Base-by-base conservation (phyloP, 2,797 vertebrate species). In the Oryzias dopingdopingensis region DNA sequence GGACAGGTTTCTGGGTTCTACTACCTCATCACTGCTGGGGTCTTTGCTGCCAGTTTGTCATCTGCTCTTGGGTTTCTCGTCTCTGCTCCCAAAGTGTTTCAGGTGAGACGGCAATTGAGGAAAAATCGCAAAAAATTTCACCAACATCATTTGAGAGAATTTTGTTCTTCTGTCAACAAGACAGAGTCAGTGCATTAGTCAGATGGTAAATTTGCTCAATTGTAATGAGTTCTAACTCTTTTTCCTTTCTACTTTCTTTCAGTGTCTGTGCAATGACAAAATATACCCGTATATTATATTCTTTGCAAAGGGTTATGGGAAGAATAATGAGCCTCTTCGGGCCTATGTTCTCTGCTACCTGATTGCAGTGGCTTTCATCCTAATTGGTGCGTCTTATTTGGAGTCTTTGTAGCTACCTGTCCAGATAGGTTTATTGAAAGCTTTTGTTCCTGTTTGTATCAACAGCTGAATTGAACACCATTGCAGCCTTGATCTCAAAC, bases 261-360 rank as follows among this genome's bases (percentile, higher is more conserved):
- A 94, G 93, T 90, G 90, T 79, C 85, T 94, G 15, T 93, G 92
- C 80, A 87, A 80, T 61, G 92, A 93, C 84, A 87, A 92, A 6
- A 76, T 93, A 10, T 93, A 94, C 57, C 90, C 92, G 0, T 82
- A 90, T 67, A 91, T 90, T 23, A 85, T 86, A 71, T 88, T 92
- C 82, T 94, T 92, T 69, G 89, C 83, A 48, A 93, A 92, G 67
- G 92, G 90, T 49, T 92, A 92, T 60, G 92, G 91, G 49, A 92
- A 91, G 80, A 93, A 92, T 43, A 72, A 89, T 1, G 91, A 93
- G 69, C 91, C 91, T 0, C 61, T 89, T 1, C 71, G 86, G 16
- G 92, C 89, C 7, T 93, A 92, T 43, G 0, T 90, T 12, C 82
- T 93, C 52, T 89, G 89, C 49, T 93, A 90, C 56, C 0, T 92